Conservation (phyloP, 2,797 vertebrate species). For the Girardinus metallicus region DNA sequence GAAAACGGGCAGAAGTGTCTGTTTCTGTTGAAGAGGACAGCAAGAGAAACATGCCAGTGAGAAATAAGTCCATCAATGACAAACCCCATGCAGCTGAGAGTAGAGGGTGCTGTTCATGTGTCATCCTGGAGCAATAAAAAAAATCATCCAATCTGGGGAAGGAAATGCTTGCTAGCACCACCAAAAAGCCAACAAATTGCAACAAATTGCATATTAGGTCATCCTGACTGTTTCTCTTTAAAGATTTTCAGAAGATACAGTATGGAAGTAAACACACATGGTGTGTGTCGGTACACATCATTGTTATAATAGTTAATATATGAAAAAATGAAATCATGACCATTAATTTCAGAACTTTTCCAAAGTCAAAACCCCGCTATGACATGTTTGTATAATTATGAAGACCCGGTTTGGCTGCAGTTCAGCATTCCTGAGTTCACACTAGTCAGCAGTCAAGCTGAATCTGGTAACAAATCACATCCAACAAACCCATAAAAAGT, state of each 20-base stretch:
- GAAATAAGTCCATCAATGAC: constrained; percentile 26
- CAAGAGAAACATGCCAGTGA: constrained; percentile 26
- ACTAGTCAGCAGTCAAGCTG: background rate
- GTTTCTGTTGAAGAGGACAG: constrained; percentile 38
- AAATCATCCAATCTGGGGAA: constrained; percentile 25
- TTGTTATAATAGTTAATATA: background rate
- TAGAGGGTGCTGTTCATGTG: constrained; percentile 39
- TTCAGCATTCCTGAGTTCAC: background rate
- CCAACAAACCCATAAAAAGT: background rate
- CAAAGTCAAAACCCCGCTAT: background rate
- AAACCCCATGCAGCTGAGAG: constrained; percentile 24
- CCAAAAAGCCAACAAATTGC: constrained; percentile 4
- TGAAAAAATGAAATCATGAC: background rate
- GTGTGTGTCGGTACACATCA: background rate
- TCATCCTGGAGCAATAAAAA: constrained; percentile 16
- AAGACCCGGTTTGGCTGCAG: background rate
- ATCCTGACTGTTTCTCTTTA: background rate
- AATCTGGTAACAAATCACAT: background rate
- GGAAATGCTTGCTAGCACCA: constrained; percentile 13
- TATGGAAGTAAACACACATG: background rate
- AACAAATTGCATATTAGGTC: background rate
- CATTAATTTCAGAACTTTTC: background rate
- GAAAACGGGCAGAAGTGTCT: constrained; percentile 57
- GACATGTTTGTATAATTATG: background rate
- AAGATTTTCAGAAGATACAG: background rate